Conservation (phyloP, 1,140 invertebrate genomes). For the Danaus plexippus region DNA sequence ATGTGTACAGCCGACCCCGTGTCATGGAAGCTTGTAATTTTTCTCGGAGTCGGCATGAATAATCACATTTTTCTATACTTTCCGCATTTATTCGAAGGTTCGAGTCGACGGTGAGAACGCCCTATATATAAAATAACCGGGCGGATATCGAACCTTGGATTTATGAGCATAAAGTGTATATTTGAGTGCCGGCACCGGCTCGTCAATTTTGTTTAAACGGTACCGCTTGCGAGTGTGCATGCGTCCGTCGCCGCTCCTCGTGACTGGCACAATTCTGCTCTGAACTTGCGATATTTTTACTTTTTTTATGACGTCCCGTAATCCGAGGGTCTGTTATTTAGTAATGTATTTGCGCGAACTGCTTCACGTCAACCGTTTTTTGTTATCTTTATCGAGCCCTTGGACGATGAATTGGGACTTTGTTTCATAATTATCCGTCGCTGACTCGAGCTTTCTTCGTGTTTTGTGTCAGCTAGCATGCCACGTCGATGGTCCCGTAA, state of each 20-base stretch:
- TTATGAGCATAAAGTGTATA: constrained; percentile 36
- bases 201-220: constrained; percentile 55
- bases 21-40: constrained; percentile 55
- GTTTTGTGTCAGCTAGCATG: not conserved
- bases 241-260: constrained; percentile 39
- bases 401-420: too few species aligned
- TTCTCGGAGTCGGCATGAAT: constrained; percentile 63
- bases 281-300: constrained; percentile 55
- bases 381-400: too few species aligned
- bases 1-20: constrained; percentile 29
- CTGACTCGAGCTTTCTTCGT: too few species aligned
- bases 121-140: constrained; percentile 22
- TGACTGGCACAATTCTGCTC: constrained; percentile 63
- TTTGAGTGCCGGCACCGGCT: constrained; percentile 35
- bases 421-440: too few species aligned
- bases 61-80: constrained; percentile 66
- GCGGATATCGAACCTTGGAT: constrained; percentile 39
- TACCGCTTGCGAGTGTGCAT: constrained; percentile 23
- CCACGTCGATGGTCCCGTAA: too few species aligned
- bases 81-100: constrained; percentile 51
- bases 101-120: constrained; percentile 21
- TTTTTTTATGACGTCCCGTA: constrained; percentile 54
- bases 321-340: constrained; percentile 26
- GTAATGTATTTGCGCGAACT: constrained; percentile 14
- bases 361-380: constrained; percentile 6